Conservation (phyloP, 2,113 vertebrate genomes). For the Ranitomeya variabilis region DNA sequence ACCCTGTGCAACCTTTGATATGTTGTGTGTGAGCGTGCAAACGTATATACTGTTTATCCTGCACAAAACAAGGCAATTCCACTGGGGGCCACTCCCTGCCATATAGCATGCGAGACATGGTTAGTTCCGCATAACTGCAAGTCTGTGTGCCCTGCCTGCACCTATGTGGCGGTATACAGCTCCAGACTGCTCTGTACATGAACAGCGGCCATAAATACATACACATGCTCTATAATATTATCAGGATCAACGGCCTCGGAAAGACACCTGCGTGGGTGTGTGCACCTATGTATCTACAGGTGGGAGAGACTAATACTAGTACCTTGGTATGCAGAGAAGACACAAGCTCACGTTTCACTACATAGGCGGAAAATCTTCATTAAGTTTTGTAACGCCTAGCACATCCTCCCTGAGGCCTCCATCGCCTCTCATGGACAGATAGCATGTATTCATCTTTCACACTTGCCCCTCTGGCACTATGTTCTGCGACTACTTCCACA, state of each 20-base stretch:
- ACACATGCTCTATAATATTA: not conserved
- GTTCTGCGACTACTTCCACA: not conserved
- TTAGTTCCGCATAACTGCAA: conserved; percentile 45
- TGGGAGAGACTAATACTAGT: not conserved
- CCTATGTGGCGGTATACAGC: not conserved
- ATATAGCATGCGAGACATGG: conserved; percentile 21
- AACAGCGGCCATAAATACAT: conserved; percentile 21
- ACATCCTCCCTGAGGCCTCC: not conserved
- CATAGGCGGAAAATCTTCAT: not conserved
- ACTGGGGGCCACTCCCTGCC: conserved; percentile 41
- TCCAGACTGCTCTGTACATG: not conserved
- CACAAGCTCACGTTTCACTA: not conserved
- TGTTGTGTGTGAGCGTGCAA: conserved; percentile 38
- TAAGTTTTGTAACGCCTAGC: not conserved
- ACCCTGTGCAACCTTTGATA: conserved; percentile 44
- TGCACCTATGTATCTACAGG: no score
- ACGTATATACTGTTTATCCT: conserved; percentile 52
- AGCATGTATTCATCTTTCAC: not conserved
- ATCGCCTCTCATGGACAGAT: not conserved
- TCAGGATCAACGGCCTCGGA: conserved; percentile 1
- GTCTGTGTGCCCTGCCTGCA: conserved; percentile 9
- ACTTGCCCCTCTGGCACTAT: not conserved
- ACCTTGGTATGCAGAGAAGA: not conserved
- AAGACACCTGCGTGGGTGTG: conserved; percentile 28
- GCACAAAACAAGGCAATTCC: conserved; percentile 20